These are phyloP conservation scores for Astyanax mexicanus DNA, from an alignment of 2,797 vertebrate genomes.

Conservation along the genomic window DNA sequence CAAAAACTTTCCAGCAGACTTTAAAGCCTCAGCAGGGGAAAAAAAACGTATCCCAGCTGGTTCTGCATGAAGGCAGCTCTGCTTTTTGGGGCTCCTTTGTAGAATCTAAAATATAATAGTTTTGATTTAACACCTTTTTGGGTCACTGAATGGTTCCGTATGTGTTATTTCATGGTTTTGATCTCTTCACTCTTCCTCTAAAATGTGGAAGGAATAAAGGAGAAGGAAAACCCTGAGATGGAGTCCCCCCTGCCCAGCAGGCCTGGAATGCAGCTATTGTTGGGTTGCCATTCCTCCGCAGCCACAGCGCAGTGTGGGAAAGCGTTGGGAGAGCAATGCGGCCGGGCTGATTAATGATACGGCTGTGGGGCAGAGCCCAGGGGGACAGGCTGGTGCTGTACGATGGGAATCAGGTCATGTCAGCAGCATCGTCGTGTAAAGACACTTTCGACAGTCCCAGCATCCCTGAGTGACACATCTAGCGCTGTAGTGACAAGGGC, in stretches of 20 bases:
- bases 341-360: constrained; percentile 27
- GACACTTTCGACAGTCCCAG: constrained; percentile 6
- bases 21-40: too few species aligned
- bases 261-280: constrained; percentile 48
- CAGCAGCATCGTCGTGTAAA: neutral
- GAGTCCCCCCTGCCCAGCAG: constrained; percentile 27
- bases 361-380: neutral
- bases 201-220: neutral
- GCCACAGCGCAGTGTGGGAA: constrained; percentile 42
- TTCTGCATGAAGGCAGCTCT: neutral
- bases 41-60: neutral
- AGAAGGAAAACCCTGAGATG: neutral
- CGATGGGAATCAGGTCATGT: constrained; percentile 45
- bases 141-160: neutral
- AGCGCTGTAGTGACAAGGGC: neutral
- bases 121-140: neutral
- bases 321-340: constrained; percentile 35
- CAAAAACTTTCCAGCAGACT: too few species aligned
- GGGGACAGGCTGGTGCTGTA: constrained; percentile 10
- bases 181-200: neutral
- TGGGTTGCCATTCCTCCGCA: constrained; percentile 32
- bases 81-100: neutral
- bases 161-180: neutral
- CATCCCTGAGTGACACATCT: neutral
- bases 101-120: neutral